Evolutionary conservation across 2,797 vertebrate genomes (phyloP).

Genomic region (Carduelis carduelis): DNA sequence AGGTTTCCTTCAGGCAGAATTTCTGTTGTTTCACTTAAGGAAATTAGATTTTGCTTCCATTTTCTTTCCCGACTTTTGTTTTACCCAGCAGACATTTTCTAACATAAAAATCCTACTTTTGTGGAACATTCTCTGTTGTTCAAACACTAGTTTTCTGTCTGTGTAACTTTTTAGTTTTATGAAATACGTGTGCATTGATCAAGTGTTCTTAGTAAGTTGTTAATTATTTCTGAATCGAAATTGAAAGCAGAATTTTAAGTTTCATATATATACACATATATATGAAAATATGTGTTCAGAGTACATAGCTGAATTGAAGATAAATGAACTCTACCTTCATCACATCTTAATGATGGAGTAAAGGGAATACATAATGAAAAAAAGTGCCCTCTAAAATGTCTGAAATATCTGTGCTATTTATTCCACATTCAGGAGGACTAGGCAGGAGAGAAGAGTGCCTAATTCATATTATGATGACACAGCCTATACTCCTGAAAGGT

Average conservation of each 20-base stretch:
- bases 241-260: neutral
- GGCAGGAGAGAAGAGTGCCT: slow-evolving; percentile 75
- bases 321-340: neutral
- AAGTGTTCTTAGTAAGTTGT: neutral
- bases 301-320: neutral
- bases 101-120: neutral
- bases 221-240: neutral
- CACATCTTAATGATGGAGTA: neutral
- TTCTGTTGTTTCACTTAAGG: neutral
- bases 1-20: neutral
- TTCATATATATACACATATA: neutral
- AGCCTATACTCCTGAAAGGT: slow-evolving; percentile 74
- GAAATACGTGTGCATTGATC: neutral
- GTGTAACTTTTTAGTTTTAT: neutral
- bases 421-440: slow-evolving; percentile 78
- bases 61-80: neutral
- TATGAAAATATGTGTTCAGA: neutral
- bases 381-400: slow-evolving; percentile 2
- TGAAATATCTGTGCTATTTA: slow-evolving; percentile 68
- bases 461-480: slow-evolving; percentile 73
- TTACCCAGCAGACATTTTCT: neutral
- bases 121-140: neutral
- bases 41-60: neutral
- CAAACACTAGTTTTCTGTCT: neutral
- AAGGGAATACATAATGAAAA: neutral